phyloP scores from a whole-genome alignment of 2,888 invertebrate species.

The Cataglyphis cursor region DNA sequence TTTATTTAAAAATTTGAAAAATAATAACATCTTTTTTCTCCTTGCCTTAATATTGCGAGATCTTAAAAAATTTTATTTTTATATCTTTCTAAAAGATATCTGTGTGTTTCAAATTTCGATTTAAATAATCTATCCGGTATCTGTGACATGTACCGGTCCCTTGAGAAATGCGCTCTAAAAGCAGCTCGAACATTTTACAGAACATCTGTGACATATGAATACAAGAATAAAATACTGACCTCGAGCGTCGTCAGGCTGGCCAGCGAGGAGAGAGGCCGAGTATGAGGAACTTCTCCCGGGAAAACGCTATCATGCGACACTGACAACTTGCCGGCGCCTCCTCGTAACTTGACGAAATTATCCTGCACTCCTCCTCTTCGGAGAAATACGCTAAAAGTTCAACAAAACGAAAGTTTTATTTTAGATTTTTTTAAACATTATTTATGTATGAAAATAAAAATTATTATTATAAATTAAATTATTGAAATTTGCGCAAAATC shows the following conservation, averaged over 20 bases:
- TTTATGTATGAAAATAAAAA: not conserved
- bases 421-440: not conserved
- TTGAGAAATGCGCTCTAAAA: constrained; percentile 23
- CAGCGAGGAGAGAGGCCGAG: constrained; percentile 84
- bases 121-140: constrained; percentile 35
- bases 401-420: constrained; percentile 3
- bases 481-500: not conserved
- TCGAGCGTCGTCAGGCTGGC: constrained; percentile 83
- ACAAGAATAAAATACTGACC: constrained; percentile 75
- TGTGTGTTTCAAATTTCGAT: not conserved
- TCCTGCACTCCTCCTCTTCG: constrained; percentile 82
- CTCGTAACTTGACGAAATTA: constrained; percentile 82
- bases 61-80: not conserved
- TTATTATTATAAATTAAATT: not conserved
- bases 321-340: constrained; percentile 89
- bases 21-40: not conserved
- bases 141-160: not conserved
- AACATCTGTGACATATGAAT: constrained; percentile 18
- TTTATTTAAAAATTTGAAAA: not conserved
- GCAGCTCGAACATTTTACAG: constrained; percentile 3
- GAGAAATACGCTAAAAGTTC: constrained; percentile 80
- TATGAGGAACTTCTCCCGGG: constrained; percentile 90
- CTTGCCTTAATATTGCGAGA: not conserved
- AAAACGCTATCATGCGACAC: constrained; percentile 97
- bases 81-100: not conserved